Evolutionary conservation across 2,888 invertebrate genomes (phyloP).

Genomic region (Melinaea menophilus): DNA sequence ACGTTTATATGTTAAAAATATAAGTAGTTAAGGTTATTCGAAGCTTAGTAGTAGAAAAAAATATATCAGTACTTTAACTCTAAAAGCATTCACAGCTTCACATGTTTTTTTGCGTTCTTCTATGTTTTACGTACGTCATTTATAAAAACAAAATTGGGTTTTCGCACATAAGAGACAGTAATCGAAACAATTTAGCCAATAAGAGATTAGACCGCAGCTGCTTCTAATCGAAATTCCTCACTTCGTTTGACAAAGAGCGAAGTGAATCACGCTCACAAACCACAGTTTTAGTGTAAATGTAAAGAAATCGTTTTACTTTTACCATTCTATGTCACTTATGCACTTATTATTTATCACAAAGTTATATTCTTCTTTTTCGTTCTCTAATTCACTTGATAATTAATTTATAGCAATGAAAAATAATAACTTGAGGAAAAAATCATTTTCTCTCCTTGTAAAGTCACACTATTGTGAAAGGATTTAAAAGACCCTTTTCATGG

Average conservation of each 20-base stretch:
- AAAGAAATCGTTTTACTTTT: constrained; percentile 30
- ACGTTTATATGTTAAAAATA: no score
- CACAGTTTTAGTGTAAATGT: constrained; percentile 30
- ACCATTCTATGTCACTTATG: constrained; percentile 21
- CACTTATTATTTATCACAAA: constrained; percentile 21
- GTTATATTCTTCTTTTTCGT: background rate
- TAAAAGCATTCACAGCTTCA: no score
- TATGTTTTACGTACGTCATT: background rate
- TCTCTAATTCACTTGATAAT: constrained; percentile 41
- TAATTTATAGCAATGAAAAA: constrained; percentile 47
- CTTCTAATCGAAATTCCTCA: constrained; percentile 33
- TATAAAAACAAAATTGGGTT: constrained; percentile 7
- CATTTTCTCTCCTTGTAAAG: constrained; percentile 65
- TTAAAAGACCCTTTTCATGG: constrained; percentile 53
- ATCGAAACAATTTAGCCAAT: constrained; percentile 61
- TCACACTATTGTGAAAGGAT: constrained; percentile 69
- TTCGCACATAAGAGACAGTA: constrained; percentile 13
- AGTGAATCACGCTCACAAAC: constrained; percentile 30
- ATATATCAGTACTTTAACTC: no score
- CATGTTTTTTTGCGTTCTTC: no score
- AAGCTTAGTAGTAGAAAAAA: no score
- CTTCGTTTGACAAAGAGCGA: constrained; percentile 32
- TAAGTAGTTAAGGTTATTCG: no score
- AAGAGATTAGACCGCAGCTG: constrained; percentile 43
- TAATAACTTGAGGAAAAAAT: constrained; percentile 61